These are phyloP conservation scores for Drosophila prostipennis DNA, from an alignment of 2,888 invertebrate species.

Conservation along the genomic window DNA sequence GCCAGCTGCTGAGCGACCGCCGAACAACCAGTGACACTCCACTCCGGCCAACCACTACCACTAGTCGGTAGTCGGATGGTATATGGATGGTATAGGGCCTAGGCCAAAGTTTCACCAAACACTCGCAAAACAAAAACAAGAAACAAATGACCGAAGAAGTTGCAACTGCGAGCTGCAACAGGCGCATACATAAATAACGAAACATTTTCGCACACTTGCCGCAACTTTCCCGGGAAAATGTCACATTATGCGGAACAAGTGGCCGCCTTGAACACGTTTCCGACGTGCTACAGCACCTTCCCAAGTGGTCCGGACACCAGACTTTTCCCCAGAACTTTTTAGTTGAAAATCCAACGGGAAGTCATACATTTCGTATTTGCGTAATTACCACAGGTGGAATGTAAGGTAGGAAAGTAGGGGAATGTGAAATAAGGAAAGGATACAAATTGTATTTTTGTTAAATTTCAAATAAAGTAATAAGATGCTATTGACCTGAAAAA, in stretches of 20 bases:
- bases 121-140: constrained; percentile 33
- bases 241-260: constrained; percentile 72
- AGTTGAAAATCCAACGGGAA: constrained; percentile 3
- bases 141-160: constrained; percentile 67
- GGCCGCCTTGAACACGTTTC: constrained; percentile 38
- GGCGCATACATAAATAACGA: constrained; percentile 74
- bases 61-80: constrained; percentile 11
- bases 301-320: constrained; percentile 6
- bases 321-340: constrained; percentile 13
- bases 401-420: too few species aligned
- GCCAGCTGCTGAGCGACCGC: constrained; percentile 59
- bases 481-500: too few species aligned
- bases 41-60: constrained; percentile 32
- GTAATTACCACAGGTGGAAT: constrained; percentile 8
- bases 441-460: not conserved
- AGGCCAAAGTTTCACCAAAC: constrained; percentile 55
- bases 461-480: not conserved
- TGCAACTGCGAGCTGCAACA: constrained; percentile 65
- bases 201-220: constrained; percentile 60
- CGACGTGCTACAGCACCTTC: constrained; percentile 35
- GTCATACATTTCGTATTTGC: constrained; percentile 20
- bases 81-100: constrained; percentile 7
- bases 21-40: constrained; percentile 48
- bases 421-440: not conserved
- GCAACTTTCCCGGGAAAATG: constrained; percentile 59